Base-by-base conservation (phyloP, 37 sponge, comb jelly and placozoan genomes). In the Petrosia ficiformis region DNA sequence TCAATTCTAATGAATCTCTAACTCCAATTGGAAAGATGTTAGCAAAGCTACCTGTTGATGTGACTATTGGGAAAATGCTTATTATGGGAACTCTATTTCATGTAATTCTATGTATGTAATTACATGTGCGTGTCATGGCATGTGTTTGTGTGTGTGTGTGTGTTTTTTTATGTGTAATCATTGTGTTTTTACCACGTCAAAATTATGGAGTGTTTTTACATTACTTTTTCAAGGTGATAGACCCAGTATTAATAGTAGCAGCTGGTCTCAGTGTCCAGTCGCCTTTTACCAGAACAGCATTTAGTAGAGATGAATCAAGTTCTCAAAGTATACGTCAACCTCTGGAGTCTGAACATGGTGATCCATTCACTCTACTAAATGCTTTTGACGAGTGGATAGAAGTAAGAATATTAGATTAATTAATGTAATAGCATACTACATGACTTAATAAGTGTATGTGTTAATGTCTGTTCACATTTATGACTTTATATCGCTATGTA, bases 261-360 rank as follows among this genome's bases (percentile, higher is more conserved):
- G 97, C 97, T 82, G 90, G 82, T 24, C 81, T 96, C 31, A 90
- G 88, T 71, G 91, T 96, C 28, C 97, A 96, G 89, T 89, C 91
- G 25, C 94, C 94, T 4, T 94, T 94, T 63, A 84, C 63, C 60
- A 37, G 89, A 67, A 61, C 63, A 61, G 28, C 28, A n/a, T 61
- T 61, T 22, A n/a, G n/a, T 61, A 8, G 26, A 22, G 63, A 61
- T 3, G 35, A 74, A 10, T 3, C 52, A 43, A 2, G 6, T 2
- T 11, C 37, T 28, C 68, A 92, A 87, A 56, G 70, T 31, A 83
- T 78, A 24, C 69, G 93, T 34, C 60, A 88, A 67, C 69, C 83
- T 0, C 79, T 95, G 65, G 96, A 95, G 66, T 95, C 96, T 10
- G 88, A 91, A 29, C 87, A 92, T 52, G 97, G 97, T 0, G 97